Conservation (phyloP, 2,888 invertebrate genomes). For the Colostygia pectinataria region DNA sequence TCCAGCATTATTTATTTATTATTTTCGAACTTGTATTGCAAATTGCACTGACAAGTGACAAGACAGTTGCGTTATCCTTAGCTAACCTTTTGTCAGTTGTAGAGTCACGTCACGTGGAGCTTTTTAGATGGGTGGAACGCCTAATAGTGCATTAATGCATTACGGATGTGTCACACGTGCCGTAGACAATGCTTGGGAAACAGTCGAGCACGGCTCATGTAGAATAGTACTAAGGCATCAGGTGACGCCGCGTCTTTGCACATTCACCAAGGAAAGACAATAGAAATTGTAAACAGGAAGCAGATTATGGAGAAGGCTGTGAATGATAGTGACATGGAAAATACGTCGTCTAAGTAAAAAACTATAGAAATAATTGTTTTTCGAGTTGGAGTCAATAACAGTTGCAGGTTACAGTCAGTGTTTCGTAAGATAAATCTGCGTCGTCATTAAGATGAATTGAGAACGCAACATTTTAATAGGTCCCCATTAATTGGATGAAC, state of each 20-base stretch:
- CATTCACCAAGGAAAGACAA: conserved; percentile 38
- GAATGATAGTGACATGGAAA: conserved; percentile 17
- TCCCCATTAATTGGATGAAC: conserved; percentile 1
- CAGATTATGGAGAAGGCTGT: conserved; percentile 33
- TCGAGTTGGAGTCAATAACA: too few relatives aligned
- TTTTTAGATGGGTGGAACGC: too few relatives aligned
- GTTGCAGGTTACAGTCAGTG: too few relatives aligned
- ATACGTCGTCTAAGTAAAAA: too few relatives aligned
- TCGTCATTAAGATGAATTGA: conserved; percentile 6
- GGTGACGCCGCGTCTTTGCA: conserved; percentile 33
- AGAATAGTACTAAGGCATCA: conserved; percentile 26
- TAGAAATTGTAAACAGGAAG: conserved; percentile 42
- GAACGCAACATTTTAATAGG: conserved; percentile 12
- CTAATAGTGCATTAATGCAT: conserved; percentile 19
- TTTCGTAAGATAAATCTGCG: conserved; percentile 1
- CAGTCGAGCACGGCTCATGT: conserved; percentile 39
- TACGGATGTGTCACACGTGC: conserved; percentile 28
- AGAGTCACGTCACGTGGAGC: too few relatives aligned
- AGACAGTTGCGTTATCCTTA: too few relatives aligned
- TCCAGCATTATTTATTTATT: too few relatives aligned
- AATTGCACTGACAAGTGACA: too few relatives aligned
- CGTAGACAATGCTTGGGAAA: conserved; percentile 35
- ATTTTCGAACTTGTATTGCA: too few relatives aligned
- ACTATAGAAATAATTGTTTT: too few relatives aligned
- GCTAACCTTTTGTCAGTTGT: too few relatives aligned